Evolutionary conservation across 2,888 invertebrate genomes (phyloP), one percentile per base, ranked within the genome.

Genomic region (Myopa testacea): DNA sequence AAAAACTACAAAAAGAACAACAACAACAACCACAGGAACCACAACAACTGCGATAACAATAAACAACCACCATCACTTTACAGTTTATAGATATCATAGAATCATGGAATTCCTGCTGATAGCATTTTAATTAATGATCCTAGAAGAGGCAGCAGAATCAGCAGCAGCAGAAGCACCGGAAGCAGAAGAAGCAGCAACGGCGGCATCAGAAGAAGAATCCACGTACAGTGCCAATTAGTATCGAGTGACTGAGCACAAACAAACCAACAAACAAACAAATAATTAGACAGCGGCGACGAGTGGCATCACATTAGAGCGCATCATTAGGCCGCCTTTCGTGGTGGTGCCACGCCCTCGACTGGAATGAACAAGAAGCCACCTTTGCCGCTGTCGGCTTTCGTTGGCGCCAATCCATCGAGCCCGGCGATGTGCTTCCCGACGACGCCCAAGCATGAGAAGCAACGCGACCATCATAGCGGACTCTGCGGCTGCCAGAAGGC

Each of bases 401-500:
- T 87, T 80, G 84, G 84, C 70, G 81, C 81, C 75, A 83, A 80
- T 63, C 79, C 82, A 76, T 78, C 80, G 74, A 79, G 75, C 19
- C 75, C 75, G 19, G 75, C 75, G 16, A 81, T 83, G 82, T 83
- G 82, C 60, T 82, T 83, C 75, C 80, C 82, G 19, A 82, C 72
- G 34, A 76, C 86, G 74, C 80, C 83, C 34, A 86, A 85, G 80
- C 83, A 82, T 73, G 88, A 88, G 75, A 88, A 88, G 75, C 87
- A 87, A 78, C 84, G 86, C 62, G 86, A 87, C 77, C 82, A 84
- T 73, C 84, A 85, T 77, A 81, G 84, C 65, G 86, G 86, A 58
- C 82, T 90, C 71, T 90, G 89, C 78, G 89, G 89, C 65, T 90
- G 89, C 82, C 88, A 88, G 68, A 84, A 86, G 79, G 89, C 89